Evolutionary conservation across 35 echinoderm and acorn worm genomes (phyloP), one percentile per base, ranked within the genome.

Genomic region (Holothuria glaberrima): DNA sequence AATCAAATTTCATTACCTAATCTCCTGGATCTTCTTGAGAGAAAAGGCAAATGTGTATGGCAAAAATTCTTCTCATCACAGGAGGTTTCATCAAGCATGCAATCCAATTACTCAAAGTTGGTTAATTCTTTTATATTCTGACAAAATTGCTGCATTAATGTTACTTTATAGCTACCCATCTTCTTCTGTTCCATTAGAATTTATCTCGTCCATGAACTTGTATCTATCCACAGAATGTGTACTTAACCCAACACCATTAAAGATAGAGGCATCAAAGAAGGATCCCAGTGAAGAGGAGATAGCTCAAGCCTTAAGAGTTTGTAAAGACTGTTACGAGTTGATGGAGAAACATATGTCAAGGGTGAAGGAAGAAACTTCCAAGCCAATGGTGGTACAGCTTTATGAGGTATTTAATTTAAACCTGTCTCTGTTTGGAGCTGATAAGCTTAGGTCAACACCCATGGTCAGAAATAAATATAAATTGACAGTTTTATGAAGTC

Each of bases 351-450:
- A 89, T 27, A 22, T 92, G 50, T 44, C 59, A 21, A 83, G 58
- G 56, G 73, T 97, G 1, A 88, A 91, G 71, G 89, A 97, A 45
- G 86, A 94, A 17, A 89, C 69, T 25, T 50, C 86, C 22, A 91
- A 93, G 64, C 58, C 91, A 16, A n/a, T 68, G 45, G 54, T 95
- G 30, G 88, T 99, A 12, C 88, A 94, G 75, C 52, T 94, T 2
- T 95, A 99, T 88, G 90, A 99, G 93, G 97, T 95, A 91, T 58
- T 20, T 64, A 64, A 20, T 64, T 2, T 64, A 14, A 27, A 64
- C n/a, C 26, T 20, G 13, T 64, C 60, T 27, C 13, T 64, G 26
- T 79, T 56, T 68, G 76, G 59, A n/a, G 57, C n/a, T 68, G 62
- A 70, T 18, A 34, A 68, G 30, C 0, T n/a, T n/a, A 12, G 28